phyloP scores from a whole-genome alignment of 2,888 invertebrate species.

The Orthosia cruda region DNA sequence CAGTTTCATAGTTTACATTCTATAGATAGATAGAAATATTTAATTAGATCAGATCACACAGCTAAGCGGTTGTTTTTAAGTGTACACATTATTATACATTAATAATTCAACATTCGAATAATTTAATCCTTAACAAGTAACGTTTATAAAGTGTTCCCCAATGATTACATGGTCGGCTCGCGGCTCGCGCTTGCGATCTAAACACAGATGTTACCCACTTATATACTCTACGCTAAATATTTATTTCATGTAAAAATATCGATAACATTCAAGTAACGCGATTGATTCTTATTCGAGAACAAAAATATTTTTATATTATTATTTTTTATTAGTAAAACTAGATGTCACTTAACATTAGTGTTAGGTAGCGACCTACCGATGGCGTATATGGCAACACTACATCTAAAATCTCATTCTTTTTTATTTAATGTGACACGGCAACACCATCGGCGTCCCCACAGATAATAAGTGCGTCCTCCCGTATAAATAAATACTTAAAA shows the following conservation, averaged over 20 bases:
- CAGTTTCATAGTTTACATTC: slow-evolving; percentile 90
- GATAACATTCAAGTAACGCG: slow-evolving; percentile 88
- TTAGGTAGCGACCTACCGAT: slow-evolving; percentile 85
- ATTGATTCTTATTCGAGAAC: slow-evolving; percentile 87
- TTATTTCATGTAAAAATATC: slow-evolving; percentile 87
- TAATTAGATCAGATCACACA: slow-evolving; percentile 91
- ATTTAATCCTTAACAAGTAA: slow-evolving; percentile 89
- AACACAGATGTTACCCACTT: slow-evolving; percentile 85
- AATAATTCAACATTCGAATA: slow-evolving; percentile 90
- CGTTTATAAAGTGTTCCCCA: slow-evolving; percentile 89
- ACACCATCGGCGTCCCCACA: slow-evolving; percentile 76
- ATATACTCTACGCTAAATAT: slow-evolving; percentile 81
- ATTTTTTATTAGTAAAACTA: slow-evolving; percentile 90
- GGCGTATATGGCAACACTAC: slow-evolving; percentile 83
- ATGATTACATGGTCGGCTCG: slow-evolving; percentile 81
- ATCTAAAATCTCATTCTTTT: slow-evolving; percentile 77
- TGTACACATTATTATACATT: slow-evolving; percentile 89
- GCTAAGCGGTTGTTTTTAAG: slow-evolving; percentile 88
- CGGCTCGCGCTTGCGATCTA: slow-evolving; percentile 76
- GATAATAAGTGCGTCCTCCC: slow-evolving; percentile 83
- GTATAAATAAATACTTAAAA: slow-evolving; percentile 90
- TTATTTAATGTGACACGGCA: slow-evolving; percentile 75
- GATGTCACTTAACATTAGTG: slow-evolving; percentile 84
- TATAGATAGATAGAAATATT: slow-evolving; percentile 89
- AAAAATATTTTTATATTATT: slow-evolving; percentile 86